A percentile compares a stretch with the other conserved stretches of the same genome.
Conservation (phyloP, 2,888 invertebrate genomes). For the Arctia plantaginis region DNA sequence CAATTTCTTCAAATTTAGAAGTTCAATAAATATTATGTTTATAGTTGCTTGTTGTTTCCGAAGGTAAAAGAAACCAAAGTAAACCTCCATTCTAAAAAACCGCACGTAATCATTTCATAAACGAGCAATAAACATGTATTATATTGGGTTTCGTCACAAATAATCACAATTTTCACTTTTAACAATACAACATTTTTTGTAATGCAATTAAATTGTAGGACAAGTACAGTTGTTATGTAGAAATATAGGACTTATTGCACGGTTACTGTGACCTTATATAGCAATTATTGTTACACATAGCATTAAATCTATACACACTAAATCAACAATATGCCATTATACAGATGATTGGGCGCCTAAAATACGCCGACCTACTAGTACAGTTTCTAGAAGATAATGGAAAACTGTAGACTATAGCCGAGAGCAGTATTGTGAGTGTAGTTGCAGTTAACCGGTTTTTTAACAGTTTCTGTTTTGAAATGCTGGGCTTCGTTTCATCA, state of each 20-base stretch:
- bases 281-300: not conserved
- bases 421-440: no score
- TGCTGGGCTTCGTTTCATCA: no score
- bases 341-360: not conserved
- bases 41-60: not conserved
- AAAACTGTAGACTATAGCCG: not conserved
- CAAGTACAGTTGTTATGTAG: not conserved
- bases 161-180: conserved; percentile 39
- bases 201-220: conserved; percentile 6
- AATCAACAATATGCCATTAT: not conserved
- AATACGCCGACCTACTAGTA: not conserved
- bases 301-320: not conserved
- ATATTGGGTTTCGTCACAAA: conserved; percentile 34
- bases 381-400: not conserved
- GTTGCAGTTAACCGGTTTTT: no score
- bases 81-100: conserved; percentile 27
- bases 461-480: no score
- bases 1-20: not conserved
- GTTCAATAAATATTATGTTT: not conserved
- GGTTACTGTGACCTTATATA: not conserved
- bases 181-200: conserved; percentile 31
- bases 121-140: conserved; percentile 33
- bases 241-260: not conserved
- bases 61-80: conserved; percentile 23
- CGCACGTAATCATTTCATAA: conserved; percentile 40